Evolutionary conservation across 2,888 invertebrate genomes (phyloP).

Genomic region (Formica aserva): DNA sequence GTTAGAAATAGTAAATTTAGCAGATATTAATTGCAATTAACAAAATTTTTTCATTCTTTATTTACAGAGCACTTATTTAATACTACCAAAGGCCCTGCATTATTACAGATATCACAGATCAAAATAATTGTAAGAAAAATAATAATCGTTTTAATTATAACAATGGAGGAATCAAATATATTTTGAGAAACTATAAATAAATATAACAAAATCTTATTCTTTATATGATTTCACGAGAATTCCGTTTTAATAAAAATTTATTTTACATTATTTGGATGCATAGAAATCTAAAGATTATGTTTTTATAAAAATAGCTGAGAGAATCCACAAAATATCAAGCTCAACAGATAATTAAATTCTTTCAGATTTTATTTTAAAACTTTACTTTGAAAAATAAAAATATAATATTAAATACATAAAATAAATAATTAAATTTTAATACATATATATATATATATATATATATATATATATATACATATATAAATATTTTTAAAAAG

Average conservation of each 20-base stretch:
- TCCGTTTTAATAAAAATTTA: not conserved
- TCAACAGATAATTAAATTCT: conserved; percentile 2
- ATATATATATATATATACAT: too few species aligned
- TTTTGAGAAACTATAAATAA: not conserved
- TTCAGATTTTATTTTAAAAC: not conserved
- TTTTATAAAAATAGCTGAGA: not conserved
- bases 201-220: not conserved
- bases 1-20: not conserved
- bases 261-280: not conserved
- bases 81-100: not conserved
- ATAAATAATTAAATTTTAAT: not conserved
- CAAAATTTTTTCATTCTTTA: conserved; percentile 3
- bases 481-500: not conserved
- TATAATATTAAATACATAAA: not conserved
- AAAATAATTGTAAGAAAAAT: not conserved
- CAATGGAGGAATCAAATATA: not conserved
- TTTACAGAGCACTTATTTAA: not conserved
- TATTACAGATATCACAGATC: not conserved
- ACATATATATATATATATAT: not conserved
- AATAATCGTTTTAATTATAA: not conserved
- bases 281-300: not conserved
- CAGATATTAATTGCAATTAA: not conserved
- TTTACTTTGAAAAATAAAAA: not conserved
- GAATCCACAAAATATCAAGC: not conserved
- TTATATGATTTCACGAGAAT: not conserved